Evolutionary conservation across 2,797 vertebrate species (phyloP), one percentile per base, ranked within the genome.

Genomic region (Remorina albescens): DNA sequence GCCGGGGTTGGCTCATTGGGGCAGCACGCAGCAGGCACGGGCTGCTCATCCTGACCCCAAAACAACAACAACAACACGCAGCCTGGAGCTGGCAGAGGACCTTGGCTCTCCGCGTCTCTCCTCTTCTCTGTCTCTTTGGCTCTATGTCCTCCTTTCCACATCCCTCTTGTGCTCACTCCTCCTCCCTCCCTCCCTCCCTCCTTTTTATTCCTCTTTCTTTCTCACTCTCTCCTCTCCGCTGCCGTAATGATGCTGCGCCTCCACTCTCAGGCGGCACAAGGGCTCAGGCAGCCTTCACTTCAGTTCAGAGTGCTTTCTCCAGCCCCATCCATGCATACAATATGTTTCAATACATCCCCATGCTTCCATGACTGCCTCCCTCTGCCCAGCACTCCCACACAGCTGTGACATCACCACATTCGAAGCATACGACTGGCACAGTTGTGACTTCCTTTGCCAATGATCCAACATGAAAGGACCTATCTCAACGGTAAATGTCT

Each of bases 11-110:
- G 83, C 86, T 91, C 19, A 94, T 67, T 2, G 94, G 93, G 78
- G 92, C 71, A 8, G 92, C 71, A 0, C 91, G 93, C 80, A 89
- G 90, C 88, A 95, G 82, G 74, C 95, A 95, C 0, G 94, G 95
- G 89, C 94, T 95, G 89, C 93, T 95, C 94, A 95, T 95, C 78
- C 57, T 92, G 77, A 87, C 82, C 87, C 86, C 83, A 53, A 32
- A 68, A 74, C 70, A 73, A 68, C 80, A n/a, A n/a, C n/a, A 83
- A 71, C 66, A 80, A 78, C 63, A 76, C 49, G 53, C 80, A 44
- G 77, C 75, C 76, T 36, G 76, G 49, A 82, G 76, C 84, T 55
- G 51, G 87, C 69, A 64, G 74, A 87, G 87, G 76, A 89, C 84
- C 89, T 80, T 68, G 68, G 71, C 80, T 83, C 88, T 71, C 89